Conservation (phyloP, 1,140 invertebrate species). For the Apis florea region DNA sequence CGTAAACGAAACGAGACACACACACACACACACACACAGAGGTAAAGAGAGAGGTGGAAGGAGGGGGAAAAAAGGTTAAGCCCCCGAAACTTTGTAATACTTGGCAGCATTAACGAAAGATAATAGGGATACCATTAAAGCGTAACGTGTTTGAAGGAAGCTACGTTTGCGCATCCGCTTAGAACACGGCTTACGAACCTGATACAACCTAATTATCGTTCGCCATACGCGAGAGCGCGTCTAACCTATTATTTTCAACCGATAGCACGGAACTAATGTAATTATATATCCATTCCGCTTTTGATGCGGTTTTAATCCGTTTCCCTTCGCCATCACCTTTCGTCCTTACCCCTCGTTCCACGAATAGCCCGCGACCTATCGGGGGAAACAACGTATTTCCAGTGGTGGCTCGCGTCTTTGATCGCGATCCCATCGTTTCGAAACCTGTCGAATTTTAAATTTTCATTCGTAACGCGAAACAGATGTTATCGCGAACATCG, state of each 20-base stretch:
- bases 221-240: conserved; percentile 57
- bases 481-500: too few species aligned
- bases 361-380: not conserved
- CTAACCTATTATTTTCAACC: conserved; percentile 77
- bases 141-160: conserved; percentile 71
- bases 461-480: too few species aligned
- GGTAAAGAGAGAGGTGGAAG: not conserved
- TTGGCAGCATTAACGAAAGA: conserved; percentile 60
- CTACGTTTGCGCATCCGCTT: conserved; percentile 55
- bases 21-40: too few species aligned
- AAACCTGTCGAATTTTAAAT: conserved; percentile 23
- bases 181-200: conserved; percentile 54
- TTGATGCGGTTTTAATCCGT: conserved; percentile 76
- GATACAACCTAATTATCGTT: conserved; percentile 76
- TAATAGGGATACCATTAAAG: conserved; percentile 76
- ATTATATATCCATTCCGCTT: conserved; percentile 78
- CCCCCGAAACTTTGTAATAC: conserved; percentile 25
- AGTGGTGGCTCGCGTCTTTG: not conserved
- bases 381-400: conserved; percentile 50
- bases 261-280: conserved; percentile 74
- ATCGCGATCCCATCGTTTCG: conserved; percentile 34
- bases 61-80: not conserved
- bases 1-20: too few species aligned
- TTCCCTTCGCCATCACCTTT: conserved; percentile 47
- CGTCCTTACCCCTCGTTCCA: conserved; percentile 26